Base-by-base conservation (phyloP, 2,888 invertebrate species). In the Diploptera punctata region DNA sequence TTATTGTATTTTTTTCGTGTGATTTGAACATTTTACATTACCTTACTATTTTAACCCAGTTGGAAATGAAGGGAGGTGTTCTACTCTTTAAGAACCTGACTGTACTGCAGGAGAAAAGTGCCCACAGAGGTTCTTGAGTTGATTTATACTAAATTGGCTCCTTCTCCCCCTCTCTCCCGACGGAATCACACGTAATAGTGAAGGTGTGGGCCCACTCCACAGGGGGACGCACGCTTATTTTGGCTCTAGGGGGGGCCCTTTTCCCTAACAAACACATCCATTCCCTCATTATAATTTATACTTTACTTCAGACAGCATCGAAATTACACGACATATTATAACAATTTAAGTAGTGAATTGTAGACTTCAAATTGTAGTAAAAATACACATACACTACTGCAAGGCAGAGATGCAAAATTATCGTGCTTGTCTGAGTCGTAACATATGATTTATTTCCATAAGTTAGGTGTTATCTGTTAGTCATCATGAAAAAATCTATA, bases 131-230 rank as follows among this genome's bases (percentile, higher is more conserved):
- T 4, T 47, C 31, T 57, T n/a, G 26, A 29, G n/a, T 47, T 65
- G 65, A 65, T 65, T 65, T 65, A 65, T 65, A 65, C 26, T 21
- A 47, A 65, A 65, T 65, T 47, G 44, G 44, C 47, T 47, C 24
- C 65, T 47, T 65, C 44, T 29, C 38, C 44, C 33, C 16, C 18
- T 29, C 24, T n/a, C 57, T 16, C 26, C n/a, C 29, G 57, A 57
- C 26, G 31, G 57, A 57, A 57, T 57, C 57, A 31, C 1, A 57
- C 4, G 29, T 57, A 57, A 57, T 29, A 57, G 29, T 26, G 65
- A 26, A 65, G 65, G 65, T 65, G 65, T 65, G 31, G 57, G 57
- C 57, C n/a, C 65, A 21, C 26, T 47, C 62, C n/a, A 43, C 43
- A 16, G 62, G 62, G 43, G 62, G 10, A 43, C 21, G 21, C 43